phyloP scores from a whole-genome alignment of 2,797 vertebrate species.

The Pterois miles region DNA sequence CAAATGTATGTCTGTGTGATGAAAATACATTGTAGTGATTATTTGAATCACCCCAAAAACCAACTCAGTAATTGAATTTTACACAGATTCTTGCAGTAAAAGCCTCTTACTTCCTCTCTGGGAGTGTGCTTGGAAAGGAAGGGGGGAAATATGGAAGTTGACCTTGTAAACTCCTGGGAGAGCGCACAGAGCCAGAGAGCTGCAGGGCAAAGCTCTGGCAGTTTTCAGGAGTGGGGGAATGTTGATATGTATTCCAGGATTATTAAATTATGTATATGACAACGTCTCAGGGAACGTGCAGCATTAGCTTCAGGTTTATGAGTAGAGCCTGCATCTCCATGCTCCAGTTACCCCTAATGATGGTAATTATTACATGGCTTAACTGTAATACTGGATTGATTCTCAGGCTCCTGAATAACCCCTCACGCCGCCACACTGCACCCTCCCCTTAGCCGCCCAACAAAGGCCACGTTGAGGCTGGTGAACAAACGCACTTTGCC shows the following conservation, averaged over 20 bases:
- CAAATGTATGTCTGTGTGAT: conserved; percentile 41
- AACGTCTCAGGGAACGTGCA: conserved; percentile 78
- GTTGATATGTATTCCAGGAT: conserved; percentile 91
- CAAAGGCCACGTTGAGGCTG: conserved; percentile 82
- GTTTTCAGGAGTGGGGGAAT: conserved; percentile 67
- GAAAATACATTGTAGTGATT: conserved; percentile 41
- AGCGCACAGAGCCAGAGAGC: conserved; percentile 44
- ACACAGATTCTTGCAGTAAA: conserved; percentile 48
- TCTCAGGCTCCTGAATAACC: conserved; percentile 84
- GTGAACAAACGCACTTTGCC: conserved; percentile 56
- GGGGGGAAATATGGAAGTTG: conserved; percentile 63
- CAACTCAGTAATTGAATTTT: conserved; percentile 69
- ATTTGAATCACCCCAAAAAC: conserved; percentile 38
- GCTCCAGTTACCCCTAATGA: conserved; percentile 92
- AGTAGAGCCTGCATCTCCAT: conserved; percentile 81
- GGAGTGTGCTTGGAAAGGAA: conserved; percentile 43
- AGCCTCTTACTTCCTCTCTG: conserved; percentile 47
- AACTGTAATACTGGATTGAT: conserved; percentile 91
- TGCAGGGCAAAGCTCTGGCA: conserved; percentile 63
- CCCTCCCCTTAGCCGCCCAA: conserved; percentile 53
- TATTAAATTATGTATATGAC: conserved; percentile 92
- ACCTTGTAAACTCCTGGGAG: conserved; percentile 69
- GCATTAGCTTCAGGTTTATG: conserved; percentile 84
- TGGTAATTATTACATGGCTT: conserved; percentile 94
- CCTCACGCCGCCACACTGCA: conserved; percentile 80